These are phyloP conservation scores for Epinephelus malabaricus DNA, from an alignment of 2,797 vertebrate species.

Conservation along the genomic window DNA sequence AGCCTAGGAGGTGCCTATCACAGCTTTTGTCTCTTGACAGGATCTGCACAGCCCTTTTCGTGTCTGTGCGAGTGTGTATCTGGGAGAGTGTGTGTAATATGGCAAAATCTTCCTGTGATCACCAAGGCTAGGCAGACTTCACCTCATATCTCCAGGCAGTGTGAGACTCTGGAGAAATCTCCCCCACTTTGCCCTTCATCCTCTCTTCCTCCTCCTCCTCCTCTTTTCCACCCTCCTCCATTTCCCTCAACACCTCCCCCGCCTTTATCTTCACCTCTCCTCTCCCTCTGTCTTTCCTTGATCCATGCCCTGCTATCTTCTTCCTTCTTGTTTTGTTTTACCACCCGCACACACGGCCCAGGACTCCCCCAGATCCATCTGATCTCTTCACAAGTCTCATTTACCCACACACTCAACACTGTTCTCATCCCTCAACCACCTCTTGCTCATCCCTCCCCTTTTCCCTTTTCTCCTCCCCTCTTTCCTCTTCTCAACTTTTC, in stretches of 20 bases:
- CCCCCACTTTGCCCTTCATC: slow-evolving; percentile 19
- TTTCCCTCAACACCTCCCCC: slow-evolving; percentile 28
- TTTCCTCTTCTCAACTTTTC: slow-evolving; percentile 47
- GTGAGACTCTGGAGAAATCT: slow-evolving; percentile 35
- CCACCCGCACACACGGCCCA: slow-evolving; percentile 10
- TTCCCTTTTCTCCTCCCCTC: neutral
- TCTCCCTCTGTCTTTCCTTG: slow-evolving; percentile 29
- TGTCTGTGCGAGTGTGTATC: neutral
- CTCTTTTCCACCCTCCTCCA: slow-evolving; percentile 3
- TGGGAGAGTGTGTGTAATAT: slow-evolving; percentile 17
- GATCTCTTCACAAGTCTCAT: slow-evolving; percentile 33
- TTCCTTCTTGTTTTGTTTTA: slow-evolving; percentile 29
- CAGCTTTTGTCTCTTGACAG: slow-evolving; percentile 43
- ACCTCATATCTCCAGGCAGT: slow-evolving; percentile 37
- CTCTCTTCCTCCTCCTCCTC: slow-evolving; percentile 12
- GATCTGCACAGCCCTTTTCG: slow-evolving; percentile 23
- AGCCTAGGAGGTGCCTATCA: slow-evolving; percentile 25
- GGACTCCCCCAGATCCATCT: slow-evolving; percentile 21
- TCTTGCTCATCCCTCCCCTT: slow-evolving; percentile 5
- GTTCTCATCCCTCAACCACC: slow-evolving; percentile 9
- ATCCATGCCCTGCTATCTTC: slow-evolving; percentile 26
- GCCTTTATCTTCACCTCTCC: slow-evolving; percentile 37
- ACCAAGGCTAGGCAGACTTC: slow-evolving; percentile 22
- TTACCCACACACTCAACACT: slow-evolving; percentile 17
- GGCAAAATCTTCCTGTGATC: slow-evolving; percentile 44